These are phyloP conservation scores for Nematostella vectensis DNA, from an alignment of 92 coral and sea anemone genomes.

Conservation along the genomic window DNA sequence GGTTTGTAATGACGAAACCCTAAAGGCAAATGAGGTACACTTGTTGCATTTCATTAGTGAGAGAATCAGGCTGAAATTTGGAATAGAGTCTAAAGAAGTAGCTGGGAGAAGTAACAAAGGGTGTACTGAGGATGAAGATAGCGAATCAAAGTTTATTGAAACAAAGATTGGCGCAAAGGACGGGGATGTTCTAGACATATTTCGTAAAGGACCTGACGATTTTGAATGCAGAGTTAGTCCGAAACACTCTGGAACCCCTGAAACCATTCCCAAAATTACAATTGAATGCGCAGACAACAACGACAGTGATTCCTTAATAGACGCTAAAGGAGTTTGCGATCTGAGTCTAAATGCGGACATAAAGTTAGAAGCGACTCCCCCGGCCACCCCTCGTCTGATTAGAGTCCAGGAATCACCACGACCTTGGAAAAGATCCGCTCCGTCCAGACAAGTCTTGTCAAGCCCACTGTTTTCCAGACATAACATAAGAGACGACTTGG, in stretches of 20 bases:
- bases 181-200: too few species aligned
- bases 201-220: too few species aligned
- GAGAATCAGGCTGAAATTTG: conserved; percentile 5
- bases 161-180: too few species aligned
- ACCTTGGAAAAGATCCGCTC: not conserved
- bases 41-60: conserved; percentile 32
- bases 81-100: not conserved
- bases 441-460: not conserved
- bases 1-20: conserved; percentile 48
- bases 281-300: not conserved
- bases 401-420: not conserved
- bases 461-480: not conserved
- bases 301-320: too few species aligned
- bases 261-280: not conserved
- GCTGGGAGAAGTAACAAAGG: not conserved
- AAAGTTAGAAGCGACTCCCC: not conserved
- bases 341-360: not conserved
- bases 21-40: conserved; percentile 45
- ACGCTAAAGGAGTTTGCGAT: not conserved
- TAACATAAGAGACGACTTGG: not conserved
- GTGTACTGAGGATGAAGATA: conserved; percentile 5
- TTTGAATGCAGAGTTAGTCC: not conserved
- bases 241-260: not conserved
- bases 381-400: not conserved
- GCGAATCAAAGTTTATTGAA: not conserved